phyloP scores from a whole-genome alignment of 1,140 invertebrate species.

The Ditylenchus dipsaci region DNA sequence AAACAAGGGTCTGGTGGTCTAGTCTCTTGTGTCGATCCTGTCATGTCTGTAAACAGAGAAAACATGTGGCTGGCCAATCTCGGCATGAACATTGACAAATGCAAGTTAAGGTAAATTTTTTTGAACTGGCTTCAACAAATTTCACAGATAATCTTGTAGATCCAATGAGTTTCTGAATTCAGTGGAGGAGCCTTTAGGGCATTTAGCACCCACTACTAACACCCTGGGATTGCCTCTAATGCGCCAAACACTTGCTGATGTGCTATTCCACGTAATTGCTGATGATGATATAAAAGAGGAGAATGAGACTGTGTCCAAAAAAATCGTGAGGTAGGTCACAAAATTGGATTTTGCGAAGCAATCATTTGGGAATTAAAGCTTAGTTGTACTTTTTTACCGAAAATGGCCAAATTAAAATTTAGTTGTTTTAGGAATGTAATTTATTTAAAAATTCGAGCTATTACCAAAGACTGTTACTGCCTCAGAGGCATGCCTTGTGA shows the following conservation, averaged over 20 bases:
- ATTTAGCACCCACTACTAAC: constrained; percentile 52
- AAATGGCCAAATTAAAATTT: too few relatives aligned
- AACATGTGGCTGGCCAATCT: constrained; percentile 58
- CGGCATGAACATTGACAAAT: constrained; percentile 54
- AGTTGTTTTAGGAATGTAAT: too few relatives aligned
- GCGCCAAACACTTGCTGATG: constrained; percentile 54
- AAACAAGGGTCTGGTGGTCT: constrained; percentile 57
- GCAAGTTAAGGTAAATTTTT: not conserved
- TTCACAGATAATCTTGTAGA: constrained; percentile 1
- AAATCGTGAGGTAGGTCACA: constrained; percentile 20
- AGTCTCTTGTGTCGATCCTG: constrained; percentile 56
- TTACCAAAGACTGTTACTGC: too few relatives aligned
- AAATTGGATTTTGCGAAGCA: not conserved
- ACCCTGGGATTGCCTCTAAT: constrained; percentile 55
- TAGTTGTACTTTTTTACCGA: too few relatives aligned
- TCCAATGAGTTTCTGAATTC: constrained; percentile 37
- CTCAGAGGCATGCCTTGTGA: too few relatives aligned
- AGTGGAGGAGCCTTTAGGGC: constrained; percentile 20
- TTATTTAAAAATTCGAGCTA: too few relatives aligned
- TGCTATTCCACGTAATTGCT: constrained; percentile 57
- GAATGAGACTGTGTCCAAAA: constrained; percentile 28
- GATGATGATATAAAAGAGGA: constrained; percentile 50
- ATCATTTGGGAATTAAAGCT: too few relatives aligned
- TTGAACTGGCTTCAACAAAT: not conserved
- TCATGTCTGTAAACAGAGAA: constrained; percentile 55